Conservation (phyloP, 2,113 vertebrate genomes). For the Spermophilus dauricus region DNA sequence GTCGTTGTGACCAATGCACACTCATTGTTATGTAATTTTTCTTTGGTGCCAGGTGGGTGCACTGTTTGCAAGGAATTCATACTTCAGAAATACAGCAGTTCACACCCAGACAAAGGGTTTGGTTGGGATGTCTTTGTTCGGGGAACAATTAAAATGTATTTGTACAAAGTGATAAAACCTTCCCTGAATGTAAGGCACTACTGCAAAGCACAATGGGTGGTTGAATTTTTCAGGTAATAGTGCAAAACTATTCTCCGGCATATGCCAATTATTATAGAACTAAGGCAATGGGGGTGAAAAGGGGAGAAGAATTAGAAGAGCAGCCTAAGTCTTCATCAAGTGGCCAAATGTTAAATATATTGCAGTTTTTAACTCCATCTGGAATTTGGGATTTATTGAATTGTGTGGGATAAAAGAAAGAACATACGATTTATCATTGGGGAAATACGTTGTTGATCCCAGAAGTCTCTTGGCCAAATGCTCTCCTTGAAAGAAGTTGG, state of each 20-base stretch:
- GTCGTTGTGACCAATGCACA: too few species aligned
- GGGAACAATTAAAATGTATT: conserved; percentile 69
- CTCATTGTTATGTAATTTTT: conserved; percentile 62
- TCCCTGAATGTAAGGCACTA: conserved; percentile 3
- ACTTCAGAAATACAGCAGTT: conserved; percentile 19
- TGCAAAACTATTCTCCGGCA: background rate
- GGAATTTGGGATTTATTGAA: background rate
- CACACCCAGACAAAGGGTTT: conserved; percentile 53
- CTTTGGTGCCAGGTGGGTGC: conserved; percentile 48
- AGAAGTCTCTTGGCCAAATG: background rate
- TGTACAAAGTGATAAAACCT: conserved; percentile 40
- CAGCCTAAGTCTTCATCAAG: background rate
- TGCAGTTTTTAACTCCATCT: background rate
- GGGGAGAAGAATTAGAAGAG: background rate
- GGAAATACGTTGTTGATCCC: background rate
- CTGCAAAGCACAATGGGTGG: background rate
- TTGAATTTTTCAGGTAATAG: background rate
- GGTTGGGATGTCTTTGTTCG: conserved; percentile 66
- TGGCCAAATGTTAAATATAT: background rate
- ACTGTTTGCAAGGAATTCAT: conserved; percentile 70
- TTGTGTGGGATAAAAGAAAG: background rate
- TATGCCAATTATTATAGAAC: background rate
- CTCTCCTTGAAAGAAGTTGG: background rate
- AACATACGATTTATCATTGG: background rate
- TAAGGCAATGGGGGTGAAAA: background rate